Evolutionary conservation across 1,140 invertebrate species (phyloP), one percentile per base, ranked within the genome.

Genomic region (Oncopeltus fasciatus): DNA sequence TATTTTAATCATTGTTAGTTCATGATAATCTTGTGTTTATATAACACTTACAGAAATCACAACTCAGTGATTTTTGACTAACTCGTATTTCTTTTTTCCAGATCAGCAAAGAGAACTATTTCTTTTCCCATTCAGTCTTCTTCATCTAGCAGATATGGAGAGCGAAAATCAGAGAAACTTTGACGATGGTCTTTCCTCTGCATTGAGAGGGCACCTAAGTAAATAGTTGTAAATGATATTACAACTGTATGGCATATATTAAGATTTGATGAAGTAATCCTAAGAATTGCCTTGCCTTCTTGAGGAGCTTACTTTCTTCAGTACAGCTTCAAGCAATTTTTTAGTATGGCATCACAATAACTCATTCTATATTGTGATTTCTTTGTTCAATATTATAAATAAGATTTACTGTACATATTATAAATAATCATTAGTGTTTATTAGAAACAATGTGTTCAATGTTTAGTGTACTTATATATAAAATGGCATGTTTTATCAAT

Each of bases 171-270:
- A 18, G 56, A 57, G 18, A 57, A 38, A 26, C 31, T 57, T 16
- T 57, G 56, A 57, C 56, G 56, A 18, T 57, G 56, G 56, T 57
- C 56, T 38, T 38, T 57, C 28, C 56, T 57, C 56, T 57, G 56
- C 14, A 57, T 57, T n/a, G 56, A 57, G 49, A 53, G 49, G 24
- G 49, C 49, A 24, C 49, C 49, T 1, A 53, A n/a, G n/a, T n/a
- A n/a, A n/a, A n/a, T n/a, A n/a, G n/a, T n/a, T n/a, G n/a, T n/a
- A n/a, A 53, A 53, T 53, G 21, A 53, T 14, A 38, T 38, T 38
- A 8, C 31, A 38, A 38, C 31, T 38, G 5, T 38, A 38, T 8
- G 31, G 5, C 31, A 38, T 38, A 8, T 38, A 38, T 38, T 8
- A 5, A 8, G 31, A 38, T 38, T 38, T 8, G n/a, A 38, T 5